Evolutionary conservation across 2,888 invertebrate genomes (phyloP).

Genomic region (Seira sanloemensis): DNA sequence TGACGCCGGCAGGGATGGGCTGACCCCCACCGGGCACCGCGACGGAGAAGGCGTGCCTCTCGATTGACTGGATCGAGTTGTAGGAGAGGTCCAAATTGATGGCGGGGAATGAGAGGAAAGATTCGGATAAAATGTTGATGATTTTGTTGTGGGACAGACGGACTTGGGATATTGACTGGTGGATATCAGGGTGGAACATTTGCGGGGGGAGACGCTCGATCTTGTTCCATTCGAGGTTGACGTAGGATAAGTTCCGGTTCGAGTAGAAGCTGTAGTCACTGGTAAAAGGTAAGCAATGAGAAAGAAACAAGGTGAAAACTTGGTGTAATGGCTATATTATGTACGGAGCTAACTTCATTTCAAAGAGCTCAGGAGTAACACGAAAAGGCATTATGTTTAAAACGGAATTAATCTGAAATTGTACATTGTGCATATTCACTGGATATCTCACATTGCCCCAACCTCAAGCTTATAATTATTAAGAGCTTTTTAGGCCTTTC

Average conservation of each 20-base stretch:
- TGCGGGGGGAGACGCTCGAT: slow-evolving; percentile 83
- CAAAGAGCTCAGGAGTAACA: no score
- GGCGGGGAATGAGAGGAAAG: slow-evolving; percentile 72
- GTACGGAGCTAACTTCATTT: no score
- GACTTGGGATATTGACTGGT: slow-evolving; percentile 85
- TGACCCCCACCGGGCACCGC: slow-evolving; percentile 40
- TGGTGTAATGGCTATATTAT: no score
- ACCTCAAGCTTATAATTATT: no score
- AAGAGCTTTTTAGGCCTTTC: slow-evolving; percentile 10
- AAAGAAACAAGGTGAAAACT: slow-evolving; percentile 15
- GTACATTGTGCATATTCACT: no score
- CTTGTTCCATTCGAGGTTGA: slow-evolving; percentile 91
- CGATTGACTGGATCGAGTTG: slow-evolving; percentile 84
- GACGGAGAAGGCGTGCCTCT: slow-evolving; percentile 81
- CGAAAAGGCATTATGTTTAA: neutral
- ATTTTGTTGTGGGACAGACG: slow-evolving; percentile 80
- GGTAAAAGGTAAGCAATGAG: slow-evolving; percentile 29
- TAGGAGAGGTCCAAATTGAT: slow-evolving; percentile 76
- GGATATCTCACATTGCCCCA: no score
- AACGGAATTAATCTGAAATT: no score
- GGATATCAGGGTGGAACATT: slow-evolving; percentile 83
- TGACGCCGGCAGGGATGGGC: slow-evolving; percentile 42
- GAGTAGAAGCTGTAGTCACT: slow-evolving; percentile 78
- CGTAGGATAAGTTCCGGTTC: slow-evolving; percentile 82
- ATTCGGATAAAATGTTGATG: slow-evolving; percentile 59